phyloP scores from a whole-genome alignment of 2,113 vertebrate genomes.

The Gadus chalcogrammus region DNA sequence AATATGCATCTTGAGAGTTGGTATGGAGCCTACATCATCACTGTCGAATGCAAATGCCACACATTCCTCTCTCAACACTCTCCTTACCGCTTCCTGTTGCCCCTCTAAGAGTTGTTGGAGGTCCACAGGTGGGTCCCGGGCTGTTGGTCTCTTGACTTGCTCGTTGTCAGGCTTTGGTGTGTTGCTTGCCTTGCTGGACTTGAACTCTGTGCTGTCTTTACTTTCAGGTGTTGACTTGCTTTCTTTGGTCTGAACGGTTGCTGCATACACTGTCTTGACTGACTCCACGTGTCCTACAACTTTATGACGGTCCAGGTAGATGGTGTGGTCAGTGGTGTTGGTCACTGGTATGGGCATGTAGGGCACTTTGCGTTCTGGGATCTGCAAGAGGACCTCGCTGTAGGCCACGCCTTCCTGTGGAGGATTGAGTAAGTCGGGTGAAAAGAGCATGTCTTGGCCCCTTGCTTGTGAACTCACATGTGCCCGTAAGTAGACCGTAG shows the following conservation, averaged over 20 bases:
- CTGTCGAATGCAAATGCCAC: no score
- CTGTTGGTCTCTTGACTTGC: not conserved
- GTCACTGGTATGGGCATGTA: not conserved
- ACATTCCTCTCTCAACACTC: conserved; percentile 11
- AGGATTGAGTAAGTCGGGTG: not conserved
- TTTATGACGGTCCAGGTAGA: not conserved
- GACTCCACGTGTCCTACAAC: conserved; percentile 9
- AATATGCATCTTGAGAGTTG: no score
- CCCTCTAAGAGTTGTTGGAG: conserved; percentile 5
- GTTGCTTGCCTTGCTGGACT: no score
- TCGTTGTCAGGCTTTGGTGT: not conserved
- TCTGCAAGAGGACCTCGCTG: conserved; percentile 2
- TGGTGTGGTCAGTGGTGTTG: conserved; percentile 2
- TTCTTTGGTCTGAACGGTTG: not conserved
- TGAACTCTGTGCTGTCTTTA: not conserved
- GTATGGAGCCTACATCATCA: no score
- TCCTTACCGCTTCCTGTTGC: not conserved
- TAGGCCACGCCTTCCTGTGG: conserved; percentile 1
- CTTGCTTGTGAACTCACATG: not conserved
- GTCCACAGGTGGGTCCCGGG: conserved; percentile 14
- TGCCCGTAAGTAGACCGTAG: not conserved
- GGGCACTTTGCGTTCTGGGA: conserved; percentile 3
- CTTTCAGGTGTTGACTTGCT: not conserved
- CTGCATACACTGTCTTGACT: conserved; percentile 4
- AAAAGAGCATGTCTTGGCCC: no score